Percentiles rank a stretch among this genome's conserved stretches.
Conservation (phyloP, 2,888 invertebrate genomes). For the Lasius platythorax region DNA sequence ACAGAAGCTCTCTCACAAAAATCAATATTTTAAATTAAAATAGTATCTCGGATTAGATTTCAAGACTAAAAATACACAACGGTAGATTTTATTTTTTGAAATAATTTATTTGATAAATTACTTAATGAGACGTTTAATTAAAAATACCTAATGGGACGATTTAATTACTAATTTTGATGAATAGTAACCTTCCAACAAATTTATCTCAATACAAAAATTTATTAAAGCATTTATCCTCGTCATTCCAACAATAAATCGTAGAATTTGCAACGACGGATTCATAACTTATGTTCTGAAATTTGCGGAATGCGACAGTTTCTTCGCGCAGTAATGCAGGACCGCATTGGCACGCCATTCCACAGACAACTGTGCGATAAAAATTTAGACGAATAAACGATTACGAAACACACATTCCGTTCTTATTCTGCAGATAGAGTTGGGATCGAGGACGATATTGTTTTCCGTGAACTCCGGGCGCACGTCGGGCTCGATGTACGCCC, state of each 20-base stretch:
- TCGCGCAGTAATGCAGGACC: neutral
- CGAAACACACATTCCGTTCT: constrained; percentile 12
- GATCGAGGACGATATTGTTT: constrained; percentile 58
- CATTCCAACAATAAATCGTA: neutral
- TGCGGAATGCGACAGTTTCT: neutral
- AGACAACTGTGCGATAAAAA: constrained; percentile 22
- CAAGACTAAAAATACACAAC: neutral
- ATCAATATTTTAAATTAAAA: neutral
- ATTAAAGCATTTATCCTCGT: neutral
- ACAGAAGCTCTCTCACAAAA: neutral
- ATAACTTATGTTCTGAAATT: constrained; percentile 6
- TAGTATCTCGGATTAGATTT: neutral
- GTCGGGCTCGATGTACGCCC: constrained; percentile 54
- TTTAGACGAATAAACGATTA: constrained; percentile 30
- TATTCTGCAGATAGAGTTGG: constrained; percentile 1
- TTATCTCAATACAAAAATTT: neutral
- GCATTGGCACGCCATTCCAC: neutral
- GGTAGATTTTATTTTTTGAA: neutral
- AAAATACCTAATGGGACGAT: neutral
- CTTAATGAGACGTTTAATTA: neutral
- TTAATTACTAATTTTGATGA: neutral
- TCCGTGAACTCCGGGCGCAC: constrained; percentile 33
- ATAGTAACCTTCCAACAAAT: neutral
- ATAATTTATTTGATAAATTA: neutral
- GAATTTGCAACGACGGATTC: neutral